These are phyloP conservation scores for Desmodus rotundus DNA, from an alignment of 2,113 vertebrate species.

Conservation along the genomic window DNA sequence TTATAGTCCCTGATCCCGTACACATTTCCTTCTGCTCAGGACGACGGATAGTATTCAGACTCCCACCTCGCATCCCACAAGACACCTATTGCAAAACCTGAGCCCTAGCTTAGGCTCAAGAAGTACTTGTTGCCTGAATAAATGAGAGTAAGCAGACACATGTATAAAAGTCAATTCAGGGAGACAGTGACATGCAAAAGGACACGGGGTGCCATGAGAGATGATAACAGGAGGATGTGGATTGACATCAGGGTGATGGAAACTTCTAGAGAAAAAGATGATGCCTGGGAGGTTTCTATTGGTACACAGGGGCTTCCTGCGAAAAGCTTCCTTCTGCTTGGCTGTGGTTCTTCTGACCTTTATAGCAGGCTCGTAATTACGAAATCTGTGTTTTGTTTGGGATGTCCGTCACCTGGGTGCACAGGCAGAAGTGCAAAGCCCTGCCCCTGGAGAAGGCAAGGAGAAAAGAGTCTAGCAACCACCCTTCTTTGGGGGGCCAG, in stretches of 20 bases:
- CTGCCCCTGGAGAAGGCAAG: background rate
- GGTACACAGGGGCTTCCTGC: background rate
- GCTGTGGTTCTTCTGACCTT: conserved; percentile 36
- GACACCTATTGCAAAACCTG: background rate
- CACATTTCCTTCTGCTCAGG: background rate
- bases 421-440: background rate
- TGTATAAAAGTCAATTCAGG: background rate
- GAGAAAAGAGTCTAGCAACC: background rate
- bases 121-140: background rate
- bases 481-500: background rate
- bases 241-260: background rate
- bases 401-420: background rate
- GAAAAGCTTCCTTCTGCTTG: conserved; percentile 51
- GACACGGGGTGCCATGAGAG: fast-evolving
- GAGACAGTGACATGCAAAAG: background rate
- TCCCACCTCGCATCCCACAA: no score
- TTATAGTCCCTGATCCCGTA: fast-evolving
- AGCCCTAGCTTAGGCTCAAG: background rate
- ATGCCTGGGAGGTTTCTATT: background rate
- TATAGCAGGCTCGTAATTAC: background rate
- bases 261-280: background rate
- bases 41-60: background rate
- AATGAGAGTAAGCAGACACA: background rate
- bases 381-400: background rate
- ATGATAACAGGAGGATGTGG: background rate